phyloP scores from a whole-genome alignment of 2,113 vertebrate species.

The Aldabrachelys gigantea region DNA sequence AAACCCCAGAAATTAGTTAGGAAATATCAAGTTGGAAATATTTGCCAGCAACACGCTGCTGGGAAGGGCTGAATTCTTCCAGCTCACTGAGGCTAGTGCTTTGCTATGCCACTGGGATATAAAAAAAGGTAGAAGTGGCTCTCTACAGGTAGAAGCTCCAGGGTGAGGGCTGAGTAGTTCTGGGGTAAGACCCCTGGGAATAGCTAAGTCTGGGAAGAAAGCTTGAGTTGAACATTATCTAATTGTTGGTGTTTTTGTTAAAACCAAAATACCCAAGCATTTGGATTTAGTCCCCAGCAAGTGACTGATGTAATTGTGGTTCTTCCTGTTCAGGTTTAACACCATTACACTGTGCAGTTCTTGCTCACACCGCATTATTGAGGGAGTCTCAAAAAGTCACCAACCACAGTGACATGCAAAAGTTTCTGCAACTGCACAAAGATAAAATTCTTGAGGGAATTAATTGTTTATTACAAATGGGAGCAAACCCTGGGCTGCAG shows the following conservation, averaged over 20 bases:
- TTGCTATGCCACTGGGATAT: not conserved
- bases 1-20: not conserved
- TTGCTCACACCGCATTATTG: conserved; percentile 77
- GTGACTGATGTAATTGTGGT: accelerated
- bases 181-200: accelerated
- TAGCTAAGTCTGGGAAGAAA: not conserved
- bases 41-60: not conserved
- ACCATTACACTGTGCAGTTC: conserved; percentile 78
- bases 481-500: conserved; percentile 69
- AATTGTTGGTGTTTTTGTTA: not conserved
- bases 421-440: conserved; percentile 72
- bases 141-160: not conserved
- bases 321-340: conserved; percentile 77
- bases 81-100: not conserved
- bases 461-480: conserved; percentile 85
- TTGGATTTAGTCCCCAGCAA: accelerated
- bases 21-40: not conserved
- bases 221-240: not conserved
- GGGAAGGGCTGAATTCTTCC: not conserved
- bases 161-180: not conserved
- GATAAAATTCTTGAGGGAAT: conserved; percentile 85
- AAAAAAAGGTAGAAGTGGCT: not conserved
- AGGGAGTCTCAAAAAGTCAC: conserved; percentile 25
- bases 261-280: not conserved
- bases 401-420: not conserved